Percentiles rank a stretch among this genome's conserved stretches.
Evolutionary conservation across 2,113 vertebrate species (phyloP).

Genomic region (Gavialis gangeticus): DNA sequence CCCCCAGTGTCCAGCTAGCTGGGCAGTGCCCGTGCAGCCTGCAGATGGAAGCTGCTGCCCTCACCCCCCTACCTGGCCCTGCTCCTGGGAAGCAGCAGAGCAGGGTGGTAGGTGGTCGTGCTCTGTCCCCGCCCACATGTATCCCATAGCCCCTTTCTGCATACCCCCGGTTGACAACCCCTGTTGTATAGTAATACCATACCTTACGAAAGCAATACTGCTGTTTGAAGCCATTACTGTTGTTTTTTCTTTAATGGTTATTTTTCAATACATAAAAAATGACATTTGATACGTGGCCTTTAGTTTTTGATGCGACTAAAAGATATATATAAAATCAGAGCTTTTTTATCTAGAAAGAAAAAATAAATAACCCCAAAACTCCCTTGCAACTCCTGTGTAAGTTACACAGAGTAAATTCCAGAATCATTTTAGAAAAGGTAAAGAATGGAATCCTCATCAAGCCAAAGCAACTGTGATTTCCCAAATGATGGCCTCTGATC

Average conservation of each 20-base stretch:
- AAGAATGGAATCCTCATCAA: neutral
- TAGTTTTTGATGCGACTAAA: neutral
- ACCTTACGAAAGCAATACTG: too few relatives aligned
- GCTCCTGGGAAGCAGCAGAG: too few relatives aligned
- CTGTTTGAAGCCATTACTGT: too few relatives aligned
- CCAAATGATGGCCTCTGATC: accelerated
- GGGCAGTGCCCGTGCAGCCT: too few relatives aligned
- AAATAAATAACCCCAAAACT: neutral
- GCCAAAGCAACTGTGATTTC: neutral
- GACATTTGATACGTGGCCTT: neutral
- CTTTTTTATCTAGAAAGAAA: neutral
- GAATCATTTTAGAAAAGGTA: neutral
- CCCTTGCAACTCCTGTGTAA: neutral
- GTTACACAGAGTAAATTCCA: neutral
- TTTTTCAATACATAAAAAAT: neutral
- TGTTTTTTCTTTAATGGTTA: neutral
- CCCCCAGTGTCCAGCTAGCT: too few relatives aligned
- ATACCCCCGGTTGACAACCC: too few relatives aligned
- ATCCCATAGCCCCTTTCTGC: too few relatives aligned
- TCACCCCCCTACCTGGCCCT: too few relatives aligned
- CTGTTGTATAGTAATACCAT: too few relatives aligned
- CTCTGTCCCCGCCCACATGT: too few relatives aligned
- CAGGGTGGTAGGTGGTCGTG: too few relatives aligned
- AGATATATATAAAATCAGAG: neutral
- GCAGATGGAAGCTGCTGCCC: too few relatives aligned